Percentiles rank a stretch among this genome's conserved stretches.
phyloP scores from a whole-genome alignment of 2,113 vertebrate species.

The Nycticebus coucang region DNA sequence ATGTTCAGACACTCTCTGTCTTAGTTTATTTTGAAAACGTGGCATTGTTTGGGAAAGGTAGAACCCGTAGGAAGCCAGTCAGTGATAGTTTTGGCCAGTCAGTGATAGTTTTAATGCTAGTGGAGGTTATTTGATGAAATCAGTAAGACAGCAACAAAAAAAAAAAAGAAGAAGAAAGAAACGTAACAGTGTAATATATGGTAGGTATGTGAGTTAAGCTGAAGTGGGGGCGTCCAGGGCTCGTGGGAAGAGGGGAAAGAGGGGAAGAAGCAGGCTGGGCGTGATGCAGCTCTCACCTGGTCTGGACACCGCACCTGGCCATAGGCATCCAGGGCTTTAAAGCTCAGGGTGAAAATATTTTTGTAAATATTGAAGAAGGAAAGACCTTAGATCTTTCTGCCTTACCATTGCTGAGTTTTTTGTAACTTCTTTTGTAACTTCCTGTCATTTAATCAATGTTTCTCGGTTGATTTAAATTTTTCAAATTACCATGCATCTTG shows the following conservation, averaged over 20 bases:
- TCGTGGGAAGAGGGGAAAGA: background rate
- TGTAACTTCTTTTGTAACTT: background rate
- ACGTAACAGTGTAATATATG: background rate
- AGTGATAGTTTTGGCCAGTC: too few relatives aligned
- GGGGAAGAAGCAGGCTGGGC: background rate
- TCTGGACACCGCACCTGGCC: background rate
- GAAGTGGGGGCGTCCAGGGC: background rate
- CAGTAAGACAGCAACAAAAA: background rate
- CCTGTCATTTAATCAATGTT: background rate
- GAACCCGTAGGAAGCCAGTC: background rate
- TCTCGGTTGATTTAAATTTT: conserved; percentile 5
- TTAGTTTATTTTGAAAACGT: background rate
- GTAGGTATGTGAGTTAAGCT: background rate
- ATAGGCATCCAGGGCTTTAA: background rate
- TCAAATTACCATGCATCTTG: background rate
- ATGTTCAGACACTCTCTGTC: background rate
- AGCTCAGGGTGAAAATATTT: background rate
- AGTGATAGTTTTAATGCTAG: background rate
- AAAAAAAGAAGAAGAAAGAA: background rate
- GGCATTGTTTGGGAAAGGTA: background rate
- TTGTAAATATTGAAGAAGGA: background rate
- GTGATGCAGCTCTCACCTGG: background rate
- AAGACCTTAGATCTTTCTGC: background rate
- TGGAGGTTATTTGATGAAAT: background rate
- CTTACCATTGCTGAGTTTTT: background rate